phyloP scores from a whole-genome alignment of 2,113 vertebrate species.

The Rhinogobius similis region DNA sequence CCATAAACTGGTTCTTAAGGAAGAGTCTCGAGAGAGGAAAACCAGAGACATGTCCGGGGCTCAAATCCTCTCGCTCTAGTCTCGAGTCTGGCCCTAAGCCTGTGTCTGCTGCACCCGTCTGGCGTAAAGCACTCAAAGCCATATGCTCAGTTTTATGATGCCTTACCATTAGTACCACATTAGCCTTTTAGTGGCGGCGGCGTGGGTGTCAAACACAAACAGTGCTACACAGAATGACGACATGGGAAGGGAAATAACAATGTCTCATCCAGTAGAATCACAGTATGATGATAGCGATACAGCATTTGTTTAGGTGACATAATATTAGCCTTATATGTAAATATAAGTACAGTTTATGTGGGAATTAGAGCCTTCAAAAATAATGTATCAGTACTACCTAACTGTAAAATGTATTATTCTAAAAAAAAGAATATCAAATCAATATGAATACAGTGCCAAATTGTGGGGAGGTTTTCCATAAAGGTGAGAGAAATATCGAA shows the following conservation, averaged over 20 bases:
- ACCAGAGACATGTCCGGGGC: constrained; percentile 68
- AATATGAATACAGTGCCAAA: no score
- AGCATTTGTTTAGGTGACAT: constrained; percentile 38
- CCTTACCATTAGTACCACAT: constrained; percentile 50
- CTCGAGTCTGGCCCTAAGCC: constrained; percentile 42
- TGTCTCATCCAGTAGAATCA: constrained; percentile 24
- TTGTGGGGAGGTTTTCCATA: no score
- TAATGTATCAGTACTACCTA: no score
- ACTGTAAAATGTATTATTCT: no score
- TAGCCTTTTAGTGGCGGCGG: constrained; percentile 36
- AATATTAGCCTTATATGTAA: constrained; percentile 75
- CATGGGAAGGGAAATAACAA: constrained; percentile 20
- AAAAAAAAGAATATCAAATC: no score
- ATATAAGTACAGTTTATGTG: constrained; percentile 35
- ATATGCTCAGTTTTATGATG: constrained; percentile 58
- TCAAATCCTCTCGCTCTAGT: constrained; percentile 65
- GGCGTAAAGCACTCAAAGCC: constrained; percentile 56
- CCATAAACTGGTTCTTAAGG: constrained; percentile 66
- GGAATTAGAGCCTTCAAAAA: no score
- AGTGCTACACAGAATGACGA: background rate
- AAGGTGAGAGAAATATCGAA: no score
- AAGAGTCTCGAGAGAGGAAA: constrained; percentile 66
- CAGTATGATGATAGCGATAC: constrained; percentile 21
- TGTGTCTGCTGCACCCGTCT: constrained; percentile 45
- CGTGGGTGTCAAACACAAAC: background rate